These are phyloP conservation scores for Psilanteris sp. DNA, from an alignment of 1,140 invertebrate genomes.

Conservation along the genomic window DNA sequence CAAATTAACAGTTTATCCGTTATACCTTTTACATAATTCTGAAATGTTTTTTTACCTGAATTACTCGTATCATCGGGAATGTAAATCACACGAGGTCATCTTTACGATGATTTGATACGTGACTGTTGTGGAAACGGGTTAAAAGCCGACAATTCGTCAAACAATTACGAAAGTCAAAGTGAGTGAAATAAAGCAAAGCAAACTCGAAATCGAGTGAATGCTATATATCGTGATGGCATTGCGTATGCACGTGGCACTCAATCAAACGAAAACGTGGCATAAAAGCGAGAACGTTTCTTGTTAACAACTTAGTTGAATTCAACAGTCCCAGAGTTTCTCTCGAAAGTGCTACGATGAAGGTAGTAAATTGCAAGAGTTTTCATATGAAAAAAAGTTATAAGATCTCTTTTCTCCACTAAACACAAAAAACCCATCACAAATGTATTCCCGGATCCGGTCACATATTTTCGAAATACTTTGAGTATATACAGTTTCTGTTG, in stretches of 20 bases:
- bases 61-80: neutral
- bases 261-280: constrained; percentile 9
- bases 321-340: constrained; percentile 23
- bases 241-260: constrained; percentile 47
- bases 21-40: constrained; percentile 5
- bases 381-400: constrained; percentile 17
- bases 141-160: neutral
- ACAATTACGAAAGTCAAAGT: constrained; percentile 21
- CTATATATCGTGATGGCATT: constrained; percentile 25
- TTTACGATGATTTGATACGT: neutral
- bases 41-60: neutral
- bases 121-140: no score
- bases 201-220: constrained; percentile 31
- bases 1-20: no score
- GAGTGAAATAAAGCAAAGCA: constrained; percentile 32
- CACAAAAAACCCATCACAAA: constrained; percentile 32
- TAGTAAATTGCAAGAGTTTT: constrained; percentile 46
- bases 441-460: no score
- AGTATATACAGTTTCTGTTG: no score
- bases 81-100: constrained; percentile 6
- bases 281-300: constrained; percentile 28
- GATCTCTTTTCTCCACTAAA: constrained; percentile 4
- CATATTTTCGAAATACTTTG: no score
- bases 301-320: constrained; percentile 46
- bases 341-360: constrained; percentile 46